Evolutionary conservation across 2,113 vertebrate genomes (phyloP).

Genomic region (Antidorcas marsupialis): DNA sequence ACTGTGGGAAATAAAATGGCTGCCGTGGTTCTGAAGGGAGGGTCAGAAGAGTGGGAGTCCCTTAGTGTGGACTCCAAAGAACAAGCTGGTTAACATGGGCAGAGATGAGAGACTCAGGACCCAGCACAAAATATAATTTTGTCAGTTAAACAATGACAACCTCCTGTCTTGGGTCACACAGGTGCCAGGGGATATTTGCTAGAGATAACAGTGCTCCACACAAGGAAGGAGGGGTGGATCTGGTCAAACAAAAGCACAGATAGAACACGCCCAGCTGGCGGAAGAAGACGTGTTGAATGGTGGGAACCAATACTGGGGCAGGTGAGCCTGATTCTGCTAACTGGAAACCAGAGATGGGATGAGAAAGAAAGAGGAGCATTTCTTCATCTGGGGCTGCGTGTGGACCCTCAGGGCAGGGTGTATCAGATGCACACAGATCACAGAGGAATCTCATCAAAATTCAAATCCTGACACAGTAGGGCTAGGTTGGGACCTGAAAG

Average conservation of each 20-base stretch:
- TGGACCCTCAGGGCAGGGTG: not conserved
- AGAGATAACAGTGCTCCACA: not conserved
- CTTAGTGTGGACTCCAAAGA: not conserved
- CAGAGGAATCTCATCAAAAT: not conserved
- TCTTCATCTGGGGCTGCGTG: not conserved
- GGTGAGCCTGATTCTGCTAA: not conserved
- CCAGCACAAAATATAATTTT: not conserved
- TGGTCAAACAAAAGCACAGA: not conserved
- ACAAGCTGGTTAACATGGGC: not conserved
- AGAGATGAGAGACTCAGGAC: not conserved
- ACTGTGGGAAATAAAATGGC: not conserved
- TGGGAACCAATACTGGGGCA: not conserved
- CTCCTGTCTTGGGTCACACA: not conserved
- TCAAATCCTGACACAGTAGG: not conserved
- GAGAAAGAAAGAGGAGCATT: not conserved
- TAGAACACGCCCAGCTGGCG: not conserved
- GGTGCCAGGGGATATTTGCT: not conserved
- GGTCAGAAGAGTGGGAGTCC: not conserved
- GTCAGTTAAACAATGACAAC: not conserved
- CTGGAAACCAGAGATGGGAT: not conserved
- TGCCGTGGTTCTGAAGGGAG: not conserved
- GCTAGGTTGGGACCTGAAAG: not conserved
- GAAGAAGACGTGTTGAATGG: not conserved
- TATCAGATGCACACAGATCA: not conserved
- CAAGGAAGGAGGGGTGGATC: not conserved